Conservation (phyloP, 2,113 vertebrate species). For the Ursus arctos region DNA sequence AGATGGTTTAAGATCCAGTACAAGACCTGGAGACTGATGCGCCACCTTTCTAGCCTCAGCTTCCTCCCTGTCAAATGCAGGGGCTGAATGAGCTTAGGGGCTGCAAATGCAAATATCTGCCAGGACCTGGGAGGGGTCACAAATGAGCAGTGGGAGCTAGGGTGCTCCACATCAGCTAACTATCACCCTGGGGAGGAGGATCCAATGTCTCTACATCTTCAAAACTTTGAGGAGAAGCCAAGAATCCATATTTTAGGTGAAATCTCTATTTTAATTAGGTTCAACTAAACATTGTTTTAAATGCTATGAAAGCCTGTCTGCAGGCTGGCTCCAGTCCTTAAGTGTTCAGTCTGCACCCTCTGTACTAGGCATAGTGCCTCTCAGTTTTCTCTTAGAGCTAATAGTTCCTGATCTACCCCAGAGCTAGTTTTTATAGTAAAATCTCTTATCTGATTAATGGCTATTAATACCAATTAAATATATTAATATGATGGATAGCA, state of each 20-base stretch:
- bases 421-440: not conserved
- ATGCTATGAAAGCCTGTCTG: not conserved
- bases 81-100: not conserved
- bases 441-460: not conserved
- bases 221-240: conserved; percentile 2
- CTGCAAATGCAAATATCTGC: not conserved
- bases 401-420: not conserved
- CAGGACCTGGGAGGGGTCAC: not conserved
- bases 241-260: not conserved
- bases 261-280: conserved; percentile 50
- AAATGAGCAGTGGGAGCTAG: rapidly evolving
- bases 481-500: not conserved
- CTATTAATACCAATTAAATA: not conserved
- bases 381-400: not conserved
- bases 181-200: not conserved
- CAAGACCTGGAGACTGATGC: not conserved
- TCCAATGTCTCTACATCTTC: not conserved
- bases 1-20: not conserved
- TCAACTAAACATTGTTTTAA: not conserved
- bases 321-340: not conserved
- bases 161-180: not conserved
- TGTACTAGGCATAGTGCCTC: not conserved
- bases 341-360: not conserved
- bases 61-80: not conserved
- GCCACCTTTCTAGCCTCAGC: not conserved